Percentiles rank a stretch among this genome's conserved stretches.
phyloP scores from a whole-genome alignment of 2,888 invertebrate genomes.

The Theodoxus fluviatilis region DNA sequence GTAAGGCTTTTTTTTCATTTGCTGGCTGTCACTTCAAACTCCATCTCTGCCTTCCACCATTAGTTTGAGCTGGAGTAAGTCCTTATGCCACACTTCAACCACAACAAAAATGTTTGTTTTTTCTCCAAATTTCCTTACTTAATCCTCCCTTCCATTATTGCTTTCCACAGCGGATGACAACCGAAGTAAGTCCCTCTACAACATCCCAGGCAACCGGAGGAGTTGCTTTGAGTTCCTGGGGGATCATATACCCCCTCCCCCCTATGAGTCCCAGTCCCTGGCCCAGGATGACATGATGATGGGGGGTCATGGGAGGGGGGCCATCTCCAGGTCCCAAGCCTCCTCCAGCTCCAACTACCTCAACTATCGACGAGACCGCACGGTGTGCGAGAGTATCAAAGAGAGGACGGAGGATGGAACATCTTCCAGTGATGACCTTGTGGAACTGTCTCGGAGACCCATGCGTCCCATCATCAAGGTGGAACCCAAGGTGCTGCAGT shows the following conservation, averaged over 20 bases:
- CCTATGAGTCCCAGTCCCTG: slow-evolving; percentile 27
- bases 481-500: too few species aligned
- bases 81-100: too few species aligned
- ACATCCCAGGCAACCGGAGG: slow-evolving; percentile 34
- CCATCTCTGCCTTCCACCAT: too few species aligned
- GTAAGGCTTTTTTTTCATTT: too few species aligned
- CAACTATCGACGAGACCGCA: slow-evolving; percentile 28
- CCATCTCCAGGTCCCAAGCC: too few species aligned
- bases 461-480: too few species aligned
- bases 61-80: too few species aligned
- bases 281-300: slow-evolving; percentile 33
- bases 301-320: too few species aligned
- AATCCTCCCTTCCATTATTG: background rate
- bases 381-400: slow-evolving; percentile 36
- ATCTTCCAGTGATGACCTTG: slow-evolving; percentile 28
- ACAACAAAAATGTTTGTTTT: too few species aligned
- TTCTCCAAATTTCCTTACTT: background rate
- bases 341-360: slow-evolving; percentile 25
- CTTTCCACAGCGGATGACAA: slow-evolving; percentile 17
- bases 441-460: background rate
- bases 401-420: slow-evolving; percentile 36
- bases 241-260: slow-evolving; percentile 31
- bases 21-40: too few species aligned
- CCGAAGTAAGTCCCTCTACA: slow-evolving; percentile 33
- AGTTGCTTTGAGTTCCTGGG: slow-evolving; percentile 33